A percentile compares a stretch with the other conserved stretches of the same genome.
phyloP scores from a whole-genome alignment of 2,888 invertebrate genomes.

The Thyatira batis region DNA sequence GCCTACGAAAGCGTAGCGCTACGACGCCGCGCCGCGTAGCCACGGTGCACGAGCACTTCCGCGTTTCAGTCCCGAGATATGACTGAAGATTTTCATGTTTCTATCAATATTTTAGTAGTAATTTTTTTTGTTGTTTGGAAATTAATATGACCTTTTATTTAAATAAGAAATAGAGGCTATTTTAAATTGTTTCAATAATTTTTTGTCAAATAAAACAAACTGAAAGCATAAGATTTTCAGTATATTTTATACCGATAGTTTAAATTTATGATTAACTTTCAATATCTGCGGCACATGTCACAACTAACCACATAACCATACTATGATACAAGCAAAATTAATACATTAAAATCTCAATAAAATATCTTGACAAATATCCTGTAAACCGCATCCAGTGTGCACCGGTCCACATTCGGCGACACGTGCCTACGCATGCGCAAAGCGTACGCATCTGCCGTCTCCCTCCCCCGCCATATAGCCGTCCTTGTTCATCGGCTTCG shows the following conservation, averaged over 20 bases:
- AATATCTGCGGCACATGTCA: neutral
- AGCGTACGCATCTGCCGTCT: constrained; percentile 27
- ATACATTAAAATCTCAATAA: neutral
- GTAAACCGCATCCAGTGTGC: constrained; percentile 32
- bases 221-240: too few species aligned
- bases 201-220: too few species aligned
- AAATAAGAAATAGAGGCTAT: too few species aligned
- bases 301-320: constrained; percentile 3
- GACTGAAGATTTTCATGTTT: constrained; percentile 30
- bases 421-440: constrained; percentile 76
- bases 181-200: too few species aligned
- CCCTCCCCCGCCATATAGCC: constrained; percentile 43
- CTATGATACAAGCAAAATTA: neutral
- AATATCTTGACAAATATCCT: constrained; percentile 41
- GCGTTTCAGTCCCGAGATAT: constrained; percentile 52
- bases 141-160: neutral
- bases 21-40: constrained; percentile 61
- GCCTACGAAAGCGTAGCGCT: constrained; percentile 75
- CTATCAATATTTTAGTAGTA: neutral
- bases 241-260: too few species aligned
- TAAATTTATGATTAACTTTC: too few species aligned
- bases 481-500: constrained; percentile 66
- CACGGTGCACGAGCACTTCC: constrained; percentile 56
- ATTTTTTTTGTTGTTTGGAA: neutral
- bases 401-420: constrained; percentile 42